phyloP scores from a whole-genome alignment of 2,113 vertebrate genomes.

The Helogale parvula region DNA sequence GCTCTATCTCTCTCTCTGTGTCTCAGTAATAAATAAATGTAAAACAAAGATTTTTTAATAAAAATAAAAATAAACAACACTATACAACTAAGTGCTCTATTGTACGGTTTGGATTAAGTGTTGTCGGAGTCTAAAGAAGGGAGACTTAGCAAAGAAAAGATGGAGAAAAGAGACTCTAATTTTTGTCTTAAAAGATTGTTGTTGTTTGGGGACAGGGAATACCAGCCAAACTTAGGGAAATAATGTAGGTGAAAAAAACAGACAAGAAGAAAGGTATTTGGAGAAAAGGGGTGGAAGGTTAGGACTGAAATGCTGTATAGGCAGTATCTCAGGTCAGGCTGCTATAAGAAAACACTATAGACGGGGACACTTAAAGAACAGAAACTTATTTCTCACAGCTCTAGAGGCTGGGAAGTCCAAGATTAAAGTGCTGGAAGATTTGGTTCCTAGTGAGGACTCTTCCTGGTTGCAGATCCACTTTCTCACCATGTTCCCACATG shows the following conservation, averaged over 20 bases:
- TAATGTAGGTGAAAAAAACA: neutral
- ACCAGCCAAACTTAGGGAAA: neutral
- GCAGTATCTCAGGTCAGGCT: neutral
- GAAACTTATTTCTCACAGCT: neutral
- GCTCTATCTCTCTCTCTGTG: too few relatives aligned
- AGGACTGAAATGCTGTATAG: neutral
- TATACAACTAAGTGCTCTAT: neutral
- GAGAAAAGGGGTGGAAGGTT: neutral
- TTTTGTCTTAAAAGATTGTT: neutral
- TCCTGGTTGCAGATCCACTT: neutral
- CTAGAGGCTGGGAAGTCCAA: neutral
- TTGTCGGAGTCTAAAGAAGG: neutral
- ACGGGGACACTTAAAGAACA: neutral
- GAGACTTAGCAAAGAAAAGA: neutral
- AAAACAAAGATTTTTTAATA: too few relatives aligned
- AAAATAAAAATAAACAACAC: neutral
- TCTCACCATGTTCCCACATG: neutral
- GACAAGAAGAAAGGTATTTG: neutral
- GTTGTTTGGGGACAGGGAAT: neutral
- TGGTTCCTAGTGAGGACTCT: neutral
- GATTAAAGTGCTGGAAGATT: neutral
- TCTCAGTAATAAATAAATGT: too few relatives aligned
- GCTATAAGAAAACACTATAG: neutral
- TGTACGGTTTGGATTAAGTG: neutral
- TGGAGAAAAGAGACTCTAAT: neutral